Evolutionary conservation across 2,113 vertebrate genomes (phyloP).

Genomic region (zebrafish (Danio rerio)): GRCz12tu NC_133199.1:12181501-12182000

Average conservation of each 20-base stretch:
- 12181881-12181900: conserved; percentile 41
- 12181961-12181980: conserved; percentile 42
- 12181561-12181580: not conserved
- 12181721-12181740: not conserved
- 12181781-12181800: not conserved
- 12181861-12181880: conserved; percentile 59
- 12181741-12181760: not conserved
- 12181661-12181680: conserved; percentile 39
- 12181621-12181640: not conserved
- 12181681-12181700: not conserved
- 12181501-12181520: conserved; percentile 60
- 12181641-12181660: not conserved
- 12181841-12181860: not conserved
- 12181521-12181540: conserved; percentile 58
- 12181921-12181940: conserved; percentile 52
- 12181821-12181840: too few relatives aligned
- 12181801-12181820: too few relatives aligned
- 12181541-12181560: conserved; percentile 60
- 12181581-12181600: not conserved
- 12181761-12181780: not conserved
- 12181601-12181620: not conserved
- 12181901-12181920: conserved; percentile 71
- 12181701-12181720: not conserved
- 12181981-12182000: conserved; percentile 58
- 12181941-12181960: conserved; percentile 68